Base-by-base conservation (phyloP, 1,140 invertebrate species). In the Drosophila arizonae region DNA sequence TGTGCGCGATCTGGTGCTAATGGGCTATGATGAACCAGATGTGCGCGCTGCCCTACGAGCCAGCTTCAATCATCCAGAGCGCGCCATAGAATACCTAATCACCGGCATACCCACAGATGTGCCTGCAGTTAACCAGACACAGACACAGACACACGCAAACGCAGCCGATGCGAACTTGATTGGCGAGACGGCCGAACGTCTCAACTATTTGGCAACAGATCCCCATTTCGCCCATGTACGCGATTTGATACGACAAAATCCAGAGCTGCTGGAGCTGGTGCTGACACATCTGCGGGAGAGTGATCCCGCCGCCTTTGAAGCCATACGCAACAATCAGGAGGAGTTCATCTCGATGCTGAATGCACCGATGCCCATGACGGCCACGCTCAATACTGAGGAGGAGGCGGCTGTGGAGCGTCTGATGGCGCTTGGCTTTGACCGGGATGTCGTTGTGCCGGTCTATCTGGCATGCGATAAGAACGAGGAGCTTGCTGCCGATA, bases 21-120 rank as follows among this genome's bases (percentile, higher is more conserved):
- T 90, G 89, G 89, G 89, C 11, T 90, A 90, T 24, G 73, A 62
- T 2, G 90, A 91, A 45, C 13, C 52, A 30, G 74, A 81, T n/a
- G 90, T 91, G 30, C 81, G 90, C 9, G 70, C 69, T 6, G 89
- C 90, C 0, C 48, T 91, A 4, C 68, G 69, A 1, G 86, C 86
- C 52, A 90, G 90, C 43, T 91, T 77, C n/a, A 90, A 91, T 76
- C 74, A 91, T 69, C 90, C 86, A n/a, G 90, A 91, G 26, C 75
- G 82, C 11, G 90, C 89, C 15, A 90, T 91, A 6, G 90, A 91
- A 54, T 90, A 90, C 61, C 48, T 90, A 3, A 79, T 90, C 6
- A 68, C 15, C 10, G 90, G 88, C 1, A 76, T 87, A 21, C 87
- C 87, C 4, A 6, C 24, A 1, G n/a, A 72, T 4, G 11, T 36